Conservation (phyloP, 2,797 vertebrate species). For the Urocyon cinereoargenteus region DNA sequence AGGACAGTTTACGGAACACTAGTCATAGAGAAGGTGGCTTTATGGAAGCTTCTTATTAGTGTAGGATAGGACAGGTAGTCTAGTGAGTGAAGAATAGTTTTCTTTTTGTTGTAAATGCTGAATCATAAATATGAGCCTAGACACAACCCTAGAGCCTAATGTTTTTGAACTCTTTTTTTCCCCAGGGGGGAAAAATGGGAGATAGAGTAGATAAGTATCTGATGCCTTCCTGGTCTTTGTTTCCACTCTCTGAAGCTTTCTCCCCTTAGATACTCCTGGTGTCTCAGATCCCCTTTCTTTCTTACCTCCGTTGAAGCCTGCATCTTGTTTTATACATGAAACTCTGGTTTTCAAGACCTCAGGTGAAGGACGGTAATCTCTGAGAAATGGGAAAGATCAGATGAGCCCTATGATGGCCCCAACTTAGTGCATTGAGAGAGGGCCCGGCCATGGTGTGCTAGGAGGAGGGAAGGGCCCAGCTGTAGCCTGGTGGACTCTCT, state of each 20-base stretch:
- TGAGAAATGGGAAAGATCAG: neutral
- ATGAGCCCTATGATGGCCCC: neutral
- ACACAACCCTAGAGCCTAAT: neutral
- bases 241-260: neutral
- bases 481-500: neutral
- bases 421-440: neutral
- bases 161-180: neutral
- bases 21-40: neutral
- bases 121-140: neutral
- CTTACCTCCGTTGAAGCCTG: neutral
- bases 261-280: neutral
- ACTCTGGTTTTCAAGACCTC: neutral
- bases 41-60: neutral
- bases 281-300: neutral
- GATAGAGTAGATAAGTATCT: neutral
- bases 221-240: constrained; percentile 1
- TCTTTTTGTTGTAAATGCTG: constrained; percentile 7
- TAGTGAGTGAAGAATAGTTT: neutral
- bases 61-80: neutral
- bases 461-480: neutral
- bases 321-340: neutral
- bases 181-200: neutral
- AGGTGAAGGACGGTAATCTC: neutral
- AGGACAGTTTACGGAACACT: neutral
- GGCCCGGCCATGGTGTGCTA: neutral